Conservation (phyloP, 2,113 vertebrate species). For the Blennius ocellaris region DNA sequence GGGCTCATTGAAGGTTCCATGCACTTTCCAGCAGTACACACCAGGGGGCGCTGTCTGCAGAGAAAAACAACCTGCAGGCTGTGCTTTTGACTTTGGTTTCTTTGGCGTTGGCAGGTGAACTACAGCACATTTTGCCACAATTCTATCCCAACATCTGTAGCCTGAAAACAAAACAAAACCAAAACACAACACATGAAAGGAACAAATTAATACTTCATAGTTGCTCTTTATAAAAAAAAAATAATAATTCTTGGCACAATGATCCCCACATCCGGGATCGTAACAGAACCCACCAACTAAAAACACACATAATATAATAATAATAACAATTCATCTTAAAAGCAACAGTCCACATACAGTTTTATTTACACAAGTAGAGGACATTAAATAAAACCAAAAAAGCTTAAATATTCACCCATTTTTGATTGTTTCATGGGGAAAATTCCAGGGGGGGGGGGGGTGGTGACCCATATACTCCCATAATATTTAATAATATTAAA, state of each 20-base stretch:
- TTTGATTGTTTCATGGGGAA: too few species aligned
- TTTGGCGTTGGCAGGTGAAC: too few species aligned
- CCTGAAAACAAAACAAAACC: neutral
- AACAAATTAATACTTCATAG: constrained; percentile 74
- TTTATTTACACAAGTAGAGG: constrained; percentile 4
- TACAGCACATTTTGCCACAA: neutral
- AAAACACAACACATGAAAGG: neutral
- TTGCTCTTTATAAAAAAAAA: constrained; percentile 16
- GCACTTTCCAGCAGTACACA: constrained; percentile 53
- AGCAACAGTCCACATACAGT: neutral
- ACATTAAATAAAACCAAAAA: too few species aligned
- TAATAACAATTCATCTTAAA: neutral
- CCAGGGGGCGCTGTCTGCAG: constrained; percentile 47
- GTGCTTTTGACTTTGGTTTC: too few species aligned
- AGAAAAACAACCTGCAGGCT: neutral
- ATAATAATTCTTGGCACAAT: constrained; percentile 43
- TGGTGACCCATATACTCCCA: too few species aligned
- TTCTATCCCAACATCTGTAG: neutral
- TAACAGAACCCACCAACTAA: constrained; percentile 32
- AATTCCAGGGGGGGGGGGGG: too few species aligned
- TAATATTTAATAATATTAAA: too few species aligned
- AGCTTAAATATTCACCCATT: too few species aligned
- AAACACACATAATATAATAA: neutral
- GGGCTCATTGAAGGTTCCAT: constrained; percentile 15
- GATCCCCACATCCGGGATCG: constrained; percentile 11